These are phyloP conservation scores for Hyles lineata DNA, from an alignment of 2,888 invertebrate species.

Conservation along the genomic window DNA sequence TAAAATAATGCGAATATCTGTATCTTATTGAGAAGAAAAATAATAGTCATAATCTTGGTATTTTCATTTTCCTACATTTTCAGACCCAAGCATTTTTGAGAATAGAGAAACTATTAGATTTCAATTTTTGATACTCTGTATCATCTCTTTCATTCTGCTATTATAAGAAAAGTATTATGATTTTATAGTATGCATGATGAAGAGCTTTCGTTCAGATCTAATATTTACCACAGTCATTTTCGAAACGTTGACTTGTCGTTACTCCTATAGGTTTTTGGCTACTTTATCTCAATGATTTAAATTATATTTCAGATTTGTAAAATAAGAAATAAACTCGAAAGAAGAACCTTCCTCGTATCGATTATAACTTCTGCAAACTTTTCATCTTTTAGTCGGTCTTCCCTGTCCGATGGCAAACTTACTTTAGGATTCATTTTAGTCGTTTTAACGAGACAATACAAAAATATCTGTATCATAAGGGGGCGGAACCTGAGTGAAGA, in stretches of 20 bases:
- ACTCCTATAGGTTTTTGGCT: too few relatives aligned
- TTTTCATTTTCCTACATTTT: neutral
- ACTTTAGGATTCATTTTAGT: neutral
- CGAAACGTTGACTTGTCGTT: too few relatives aligned
- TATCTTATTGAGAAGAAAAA: neutral
- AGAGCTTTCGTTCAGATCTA: too few relatives aligned
- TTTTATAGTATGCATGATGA: too few relatives aligned
- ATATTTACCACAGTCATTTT: too few relatives aligned
- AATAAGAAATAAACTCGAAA: neutral
- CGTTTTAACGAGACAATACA: neutral
- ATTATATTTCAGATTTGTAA: too few relatives aligned
- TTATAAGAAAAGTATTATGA: too few relatives aligned
- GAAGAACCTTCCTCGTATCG: neutral
- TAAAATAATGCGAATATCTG: neutral
- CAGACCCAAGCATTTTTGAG: neutral
- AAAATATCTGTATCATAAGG: neutral
- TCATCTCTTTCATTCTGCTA: too few relatives aligned
- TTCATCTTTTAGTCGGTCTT: neutral
- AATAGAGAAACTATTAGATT: neutral
- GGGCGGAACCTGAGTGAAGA: conserved; percentile 7
- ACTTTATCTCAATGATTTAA: too few relatives aligned
- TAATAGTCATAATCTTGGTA: neutral
- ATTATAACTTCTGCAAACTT: neutral
- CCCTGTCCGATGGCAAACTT: neutral
- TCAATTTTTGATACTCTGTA: too few relatives aligned